A percentile compares a stretch with the other conserved stretches of the same genome.
phyloP scores from a whole-genome alignment of 2,888 invertebrate species.

The Aporophyla nigra region DNA sequence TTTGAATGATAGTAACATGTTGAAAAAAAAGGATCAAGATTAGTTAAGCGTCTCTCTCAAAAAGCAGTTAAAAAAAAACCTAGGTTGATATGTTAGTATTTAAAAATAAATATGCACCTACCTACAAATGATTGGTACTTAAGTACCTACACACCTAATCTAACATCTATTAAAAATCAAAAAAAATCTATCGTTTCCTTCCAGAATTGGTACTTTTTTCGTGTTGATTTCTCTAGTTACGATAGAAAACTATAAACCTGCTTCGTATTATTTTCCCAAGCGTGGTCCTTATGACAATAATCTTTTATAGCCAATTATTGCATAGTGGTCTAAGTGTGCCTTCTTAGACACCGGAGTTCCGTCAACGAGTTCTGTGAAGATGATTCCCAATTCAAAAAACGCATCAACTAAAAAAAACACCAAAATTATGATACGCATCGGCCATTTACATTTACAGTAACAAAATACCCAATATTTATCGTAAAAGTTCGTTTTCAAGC shows the following conservation, averaged over 20 bases:
- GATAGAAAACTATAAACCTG: neutral
- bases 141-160: no score
- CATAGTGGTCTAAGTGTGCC: neutral
- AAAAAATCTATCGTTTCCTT: no score
- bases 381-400: neutral
- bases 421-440: neutral
- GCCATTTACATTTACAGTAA: neutral
- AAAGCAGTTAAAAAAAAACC: no score
- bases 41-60: conserved; percentile 23
- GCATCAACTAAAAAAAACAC: conserved; percentile 1
- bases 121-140: no score
- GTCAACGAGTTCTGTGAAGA: no score
- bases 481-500: conserved; percentile 54
- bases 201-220: no score
- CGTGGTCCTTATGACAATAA: neutral
- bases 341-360: no score
- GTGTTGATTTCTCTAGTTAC: neutral
- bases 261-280: neutral
- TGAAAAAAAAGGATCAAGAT: conserved; percentile 56
- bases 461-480: conserved; percentile 34
- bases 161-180: no score
- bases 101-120: no score
- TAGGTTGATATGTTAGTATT: no score
- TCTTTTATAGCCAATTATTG: neutral
- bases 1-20: conserved; percentile 35